Percentiles rank a stretch among this genome's conserved stretches.
phyloP scores from a whole-genome alignment of 1,140 invertebrate species.

The Hylaeus anthracinus region DNA sequence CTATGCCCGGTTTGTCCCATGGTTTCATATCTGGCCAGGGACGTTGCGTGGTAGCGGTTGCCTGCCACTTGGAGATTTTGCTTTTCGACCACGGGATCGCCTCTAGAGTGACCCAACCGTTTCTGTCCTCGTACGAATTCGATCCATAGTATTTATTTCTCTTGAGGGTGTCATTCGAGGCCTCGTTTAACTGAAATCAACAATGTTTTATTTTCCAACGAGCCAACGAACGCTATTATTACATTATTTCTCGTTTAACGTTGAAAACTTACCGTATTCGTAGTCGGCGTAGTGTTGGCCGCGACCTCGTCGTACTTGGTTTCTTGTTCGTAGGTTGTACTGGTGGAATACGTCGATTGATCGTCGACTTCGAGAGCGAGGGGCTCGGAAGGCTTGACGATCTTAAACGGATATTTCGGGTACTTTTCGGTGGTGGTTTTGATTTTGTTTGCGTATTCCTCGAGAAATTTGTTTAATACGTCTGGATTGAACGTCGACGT shows the following conservation, averaged over 20 bases:
- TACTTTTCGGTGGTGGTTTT: constrained; percentile 74
- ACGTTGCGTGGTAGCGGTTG: constrained; percentile 80
- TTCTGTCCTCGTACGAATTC: constrained; percentile 85
- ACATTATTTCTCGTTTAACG: too few relatives aligned
- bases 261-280: constrained; percentile 39
- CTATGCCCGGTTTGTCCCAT: constrained; percentile 75
- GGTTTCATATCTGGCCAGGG: constrained; percentile 76
- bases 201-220: not conserved
- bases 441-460: constrained; percentile 83
- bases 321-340: constrained; percentile 67
- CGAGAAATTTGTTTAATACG: constrained; percentile 82
- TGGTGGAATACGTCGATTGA: constrained; percentile 71
- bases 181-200: constrained; percentile 70
- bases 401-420: constrained; percentile 77
- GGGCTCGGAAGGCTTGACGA: constrained; percentile 78
- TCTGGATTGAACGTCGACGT: constrained; percentile 80
- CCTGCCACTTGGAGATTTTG: constrained; percentile 90
- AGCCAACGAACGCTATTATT: too few relatives aligned
- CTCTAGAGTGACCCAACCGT: constrained; percentile 89
- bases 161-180: constrained; percentile 77
- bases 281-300: constrained; percentile 52
- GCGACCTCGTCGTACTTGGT: constrained; percentile 72
- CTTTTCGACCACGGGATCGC: constrained; percentile 89
- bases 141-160: constrained; percentile 78
- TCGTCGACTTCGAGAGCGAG: constrained; percentile 77